Evolutionary conservation across 1,140 invertebrate species (phyloP), one percentile per base, ranked within the genome.

Genomic region (Drepana arcuata): DNA sequence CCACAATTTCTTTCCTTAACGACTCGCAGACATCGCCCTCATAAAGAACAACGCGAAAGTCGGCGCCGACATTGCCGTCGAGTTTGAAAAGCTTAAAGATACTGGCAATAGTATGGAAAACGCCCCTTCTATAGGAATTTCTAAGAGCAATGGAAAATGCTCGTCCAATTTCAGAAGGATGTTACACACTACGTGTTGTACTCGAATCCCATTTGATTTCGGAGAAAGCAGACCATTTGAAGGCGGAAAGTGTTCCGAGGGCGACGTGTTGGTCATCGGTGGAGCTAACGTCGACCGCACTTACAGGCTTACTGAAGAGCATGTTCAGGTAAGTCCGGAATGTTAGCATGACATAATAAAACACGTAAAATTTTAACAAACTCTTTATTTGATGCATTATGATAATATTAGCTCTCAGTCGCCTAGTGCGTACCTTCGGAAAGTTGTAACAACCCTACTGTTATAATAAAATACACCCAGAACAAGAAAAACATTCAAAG

Each of bases 21-120:
- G 51, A 51, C 41, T 34, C 33, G 24, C 70, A 92, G 95, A 98
- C 84, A 91, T 96, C 62, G 93, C 90, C 2, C 84, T 99, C 14
- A 91, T 99, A 55, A 90, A 95, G 84, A 96, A 98, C 79, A 99
- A 99, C 84, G 96, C 95, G 1, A 83, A 70, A 45, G 86, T 96
- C 32, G 96, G 93, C 10, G 90, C 93, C 33, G 78, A 92, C 77
- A 94, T 99, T 57, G 94, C 95, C 5, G 71, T 90, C 2, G 86
- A 89, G 63, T 86, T 91, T 40, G 62, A 79, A 46, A 69, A 84
- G 58, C 60, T 83, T 40, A 72, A 63, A 49, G 70, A 63, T 53
- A 54, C 42, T 29, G 49, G 52, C 41, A 59, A 65, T 64, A n/a
- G n/a, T n/a, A n/a, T n/a, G n/a, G n/a, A n/a, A n/a, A n/a, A n/a